Evolutionary conservation across 1,140 invertebrate species (phyloP).

Genomic region (Aphidius ervi): DNA sequence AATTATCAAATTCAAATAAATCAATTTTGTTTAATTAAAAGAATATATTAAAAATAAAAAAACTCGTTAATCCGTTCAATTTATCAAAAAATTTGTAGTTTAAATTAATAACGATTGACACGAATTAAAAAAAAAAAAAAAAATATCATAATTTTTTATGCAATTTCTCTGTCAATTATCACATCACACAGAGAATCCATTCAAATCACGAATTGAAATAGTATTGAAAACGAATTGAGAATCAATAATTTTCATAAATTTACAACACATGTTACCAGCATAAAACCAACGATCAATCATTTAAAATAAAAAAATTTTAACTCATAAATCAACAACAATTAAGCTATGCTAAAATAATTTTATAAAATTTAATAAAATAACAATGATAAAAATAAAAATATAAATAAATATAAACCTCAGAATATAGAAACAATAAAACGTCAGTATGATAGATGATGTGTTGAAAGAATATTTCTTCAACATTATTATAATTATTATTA

Average conservation of each 20-base stretch:
- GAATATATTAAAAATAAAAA: too few species aligned
- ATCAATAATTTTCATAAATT: slow-evolving; percentile 1
- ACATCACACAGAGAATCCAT: neutral
- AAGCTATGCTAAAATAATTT: neutral
- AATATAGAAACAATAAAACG: neutral
- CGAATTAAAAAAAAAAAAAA: too few species aligned
- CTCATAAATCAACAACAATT: neutral
- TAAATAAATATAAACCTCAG: neutral
- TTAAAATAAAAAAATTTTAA: neutral
- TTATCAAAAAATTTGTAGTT: too few species aligned
- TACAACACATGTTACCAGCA: neutral
- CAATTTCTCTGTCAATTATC: slow-evolving; percentile 13
- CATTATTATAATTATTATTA: neutral
- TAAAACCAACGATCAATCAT: too few species aligned
- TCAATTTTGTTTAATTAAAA: too few species aligned
- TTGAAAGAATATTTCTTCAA: slow-evolving; percentile 3
- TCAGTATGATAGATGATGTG: neutral
- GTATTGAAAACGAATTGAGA: slow-evolving; percentile 8
- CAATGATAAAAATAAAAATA: neutral
- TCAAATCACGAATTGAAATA: slow-evolving; percentile 13
- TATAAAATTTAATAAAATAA: neutral
- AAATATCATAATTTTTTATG: too few species aligned
- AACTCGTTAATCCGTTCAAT: too few species aligned
- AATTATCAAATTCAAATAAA: too few species aligned
- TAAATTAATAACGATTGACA: too few species aligned